Evolutionary conservation across 2,797 vertebrate species (phyloP).

Genomic region (Coendou prehensilis): DNA sequence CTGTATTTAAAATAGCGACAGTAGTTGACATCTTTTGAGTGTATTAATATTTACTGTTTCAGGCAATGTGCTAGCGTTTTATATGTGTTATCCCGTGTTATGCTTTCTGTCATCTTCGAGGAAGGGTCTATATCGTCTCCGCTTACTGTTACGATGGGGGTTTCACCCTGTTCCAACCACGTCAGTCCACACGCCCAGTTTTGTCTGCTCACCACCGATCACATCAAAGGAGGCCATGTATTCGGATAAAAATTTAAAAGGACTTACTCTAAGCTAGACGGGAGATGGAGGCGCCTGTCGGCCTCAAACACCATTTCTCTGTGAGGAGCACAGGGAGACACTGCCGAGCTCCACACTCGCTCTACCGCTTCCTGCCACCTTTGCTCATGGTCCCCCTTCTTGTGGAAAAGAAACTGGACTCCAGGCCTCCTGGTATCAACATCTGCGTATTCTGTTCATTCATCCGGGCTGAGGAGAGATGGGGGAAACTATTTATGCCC

Average conservation of each 20-base stretch:
- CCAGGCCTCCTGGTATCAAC: neutral
- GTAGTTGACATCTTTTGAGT: neutral
- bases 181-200: neutral
- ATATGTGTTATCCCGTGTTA: too few relatives aligned
- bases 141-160: neutral
- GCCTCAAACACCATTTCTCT: neutral
- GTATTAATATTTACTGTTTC: neutral
- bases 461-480: neutral
- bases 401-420: neutral
- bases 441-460: neutral
- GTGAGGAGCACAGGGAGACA: neutral
- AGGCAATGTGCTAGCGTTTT: neutral
- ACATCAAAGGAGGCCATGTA: neutral
- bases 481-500: neutral
- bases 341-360: neutral
- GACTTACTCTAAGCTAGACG: neutral
- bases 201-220: neutral
- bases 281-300: neutral
- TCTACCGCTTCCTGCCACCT: neutral
- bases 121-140: neutral
- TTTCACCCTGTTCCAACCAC: neutral
- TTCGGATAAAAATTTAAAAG: neutral
- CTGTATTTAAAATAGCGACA: neutral
- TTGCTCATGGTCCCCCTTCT: neutral
- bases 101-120: neutral